A percentile compares a stretch with the other conserved stretches of the same genome.
These are phyloP conservation scores for Perca fluviatilis DNA, from an alignment of 2,113 vertebrate genomes.

Conservation along the genomic window DNA sequence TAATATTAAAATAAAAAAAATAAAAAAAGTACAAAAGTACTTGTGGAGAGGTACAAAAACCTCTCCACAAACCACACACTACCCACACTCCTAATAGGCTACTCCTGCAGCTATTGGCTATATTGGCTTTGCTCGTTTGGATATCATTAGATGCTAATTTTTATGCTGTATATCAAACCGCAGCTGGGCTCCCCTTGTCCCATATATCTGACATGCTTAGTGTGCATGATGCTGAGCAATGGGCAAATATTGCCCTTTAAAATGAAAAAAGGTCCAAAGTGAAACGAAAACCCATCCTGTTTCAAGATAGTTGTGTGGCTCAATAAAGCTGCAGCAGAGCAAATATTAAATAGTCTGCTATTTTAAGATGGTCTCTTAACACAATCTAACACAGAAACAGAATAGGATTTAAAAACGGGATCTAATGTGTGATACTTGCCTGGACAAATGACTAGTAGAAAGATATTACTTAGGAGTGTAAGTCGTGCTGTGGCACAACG, in stretches of 20 bases:
- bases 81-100: background rate
- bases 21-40: no score
- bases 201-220: background rate
- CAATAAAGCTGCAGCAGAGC: constrained; percentile 1
- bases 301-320: background rate
- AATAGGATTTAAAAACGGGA: constrained; percentile 1
- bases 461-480: background rate
- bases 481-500: background rate
- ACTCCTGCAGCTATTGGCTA: background rate
- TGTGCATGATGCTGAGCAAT: background rate
- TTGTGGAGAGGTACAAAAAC: background rate
- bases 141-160: constrained; percentile 22
- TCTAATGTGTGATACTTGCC: constrained; percentile 1
- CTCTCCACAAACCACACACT: background rate
- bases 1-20: background rate
- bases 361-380: background rate
- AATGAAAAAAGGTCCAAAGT: background rate
- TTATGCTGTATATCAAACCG: constrained; percentile 6
- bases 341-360: background rate
- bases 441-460: background rate
- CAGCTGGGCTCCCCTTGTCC: background rate
- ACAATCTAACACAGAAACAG: constrained; percentile 1
- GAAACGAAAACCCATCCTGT: background rate
- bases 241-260: background rate
- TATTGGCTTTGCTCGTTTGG: constrained; percentile 12